Evolutionary conservation across 2,113 vertebrate species (phyloP).

Genomic region (Chaetorhynchus papuensis): DNA sequence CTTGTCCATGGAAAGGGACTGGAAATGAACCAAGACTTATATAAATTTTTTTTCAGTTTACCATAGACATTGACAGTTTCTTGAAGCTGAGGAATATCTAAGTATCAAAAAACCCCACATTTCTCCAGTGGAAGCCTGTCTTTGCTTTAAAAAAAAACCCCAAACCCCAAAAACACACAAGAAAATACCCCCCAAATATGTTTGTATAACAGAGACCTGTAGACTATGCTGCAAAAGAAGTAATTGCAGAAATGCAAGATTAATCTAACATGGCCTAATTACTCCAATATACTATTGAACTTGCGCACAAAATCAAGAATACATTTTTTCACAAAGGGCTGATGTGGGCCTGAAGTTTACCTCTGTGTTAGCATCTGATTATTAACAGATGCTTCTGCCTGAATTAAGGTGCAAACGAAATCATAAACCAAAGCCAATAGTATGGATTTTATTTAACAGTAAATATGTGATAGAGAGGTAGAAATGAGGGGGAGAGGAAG

Average conservation of each 20-base stretch:
- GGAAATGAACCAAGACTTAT: not conserved
- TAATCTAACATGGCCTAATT: not conserved
- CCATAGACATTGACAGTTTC: not conserved
- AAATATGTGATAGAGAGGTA: not conserved
- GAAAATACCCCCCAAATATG: not conserved
- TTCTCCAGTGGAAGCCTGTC: not conserved
- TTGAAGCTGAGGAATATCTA: not conserved
- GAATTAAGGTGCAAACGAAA: not conserved
- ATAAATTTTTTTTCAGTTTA: not conserved
- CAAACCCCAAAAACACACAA: not conserved
- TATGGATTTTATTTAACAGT: not conserved
- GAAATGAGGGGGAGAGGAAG: not conserved
- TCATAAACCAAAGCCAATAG: not conserved
- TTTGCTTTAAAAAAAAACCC: not conserved
- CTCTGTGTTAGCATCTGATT: not conserved
- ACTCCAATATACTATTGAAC: not conserved
- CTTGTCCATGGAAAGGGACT: not conserved
- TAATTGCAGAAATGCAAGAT: not conserved
- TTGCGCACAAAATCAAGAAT: not conserved
- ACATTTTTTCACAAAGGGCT: not conserved
- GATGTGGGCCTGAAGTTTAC: not conserved
- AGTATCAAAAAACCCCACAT: not conserved
- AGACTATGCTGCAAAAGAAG: not conserved
- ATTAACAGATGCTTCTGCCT: not conserved
- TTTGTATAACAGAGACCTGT: not conserved